Base-by-base conservation (phyloP, 2,113 vertebrate species). In the Procapra przewalskii region DNA sequence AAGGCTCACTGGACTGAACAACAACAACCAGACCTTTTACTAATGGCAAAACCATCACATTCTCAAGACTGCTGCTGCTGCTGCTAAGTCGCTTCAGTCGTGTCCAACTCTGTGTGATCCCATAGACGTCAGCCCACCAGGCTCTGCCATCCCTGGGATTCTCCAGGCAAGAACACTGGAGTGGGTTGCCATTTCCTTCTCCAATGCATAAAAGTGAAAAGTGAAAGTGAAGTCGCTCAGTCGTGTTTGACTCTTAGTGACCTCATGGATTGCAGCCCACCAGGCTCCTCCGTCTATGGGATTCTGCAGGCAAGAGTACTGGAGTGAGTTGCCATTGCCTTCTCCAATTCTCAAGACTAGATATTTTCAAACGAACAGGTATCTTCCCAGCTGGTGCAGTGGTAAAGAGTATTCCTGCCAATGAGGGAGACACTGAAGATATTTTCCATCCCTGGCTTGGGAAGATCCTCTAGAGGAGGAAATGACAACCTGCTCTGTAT, bases 201-300 rank as follows among this genome's bases (percentile, higher is more conserved):
- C 57, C 57, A 57, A 4, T 23, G 55, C 55, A 57, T 57, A 9
- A 25, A 57, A 57, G 55, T 55, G 54, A 21, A 55, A 55, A 55
- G 54, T 10, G 55, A 57, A 57, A 23, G 55, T 3, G 55, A 57
- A 60, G 57, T 60, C 11, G 2, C 25, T 60, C 57, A 60, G 27
- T 60, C 0, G 0, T 60, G 25, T 60, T 27, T 1, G 1, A 60
- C 25, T 60, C 57, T 60, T 60, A 4, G 57, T 0, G 3, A 29
- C 57, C 57, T 5, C 57, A 60, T 60, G 59, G 59, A 60, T 27
- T 60, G 11, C 27, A 60, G 12, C 27, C 59, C 3, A 60, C 27
- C 59, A 60, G 59, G 59, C 59, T 60, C 59, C 59, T 60, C 27
- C 27, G 0, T 60, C 27, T 27, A 60, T 31, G 12, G 59, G 59